Evolutionary conservation across 2,797 vertebrate species (phyloP), one percentile per base, ranked within the genome.

Genomic region (Urophycis tenuis): DNA sequence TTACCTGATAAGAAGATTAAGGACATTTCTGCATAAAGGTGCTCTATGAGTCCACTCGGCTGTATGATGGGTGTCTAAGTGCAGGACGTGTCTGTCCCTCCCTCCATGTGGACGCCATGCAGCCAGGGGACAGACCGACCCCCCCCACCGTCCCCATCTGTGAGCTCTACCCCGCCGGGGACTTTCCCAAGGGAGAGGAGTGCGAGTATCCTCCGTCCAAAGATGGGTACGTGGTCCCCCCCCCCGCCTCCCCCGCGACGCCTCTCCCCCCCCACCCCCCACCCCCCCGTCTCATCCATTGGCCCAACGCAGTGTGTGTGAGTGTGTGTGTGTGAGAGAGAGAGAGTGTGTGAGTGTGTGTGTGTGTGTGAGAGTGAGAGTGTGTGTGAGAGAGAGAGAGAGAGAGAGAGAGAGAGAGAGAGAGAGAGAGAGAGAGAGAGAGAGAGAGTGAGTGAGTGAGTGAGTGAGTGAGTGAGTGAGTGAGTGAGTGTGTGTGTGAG

Each of bases 141-240:
- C 98, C 90, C 90, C 98, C 98, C 83, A 96, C 97, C 84, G 91
- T 99, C 90, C 97, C 98, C 71, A 96, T 99, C 92, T 98, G 95
- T 90, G 97, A 99, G 81, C 95, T 99, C 5, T 98, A 95, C 94
- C 93, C 96, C 88, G 94, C 82, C 76, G 96, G 95, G 67, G 75
- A 96, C 77, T 99, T 94, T 89, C 94, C 95, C 4, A 98, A 96
- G 90, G 98, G 98, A 85, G 96, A 99, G 91, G 97, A 99, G 88
- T 98, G 97, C 84, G 97, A 99, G 90, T 99, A 99, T 87, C 96
- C 98, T 81, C 88, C 93, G 84, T 90, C 94, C 74, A 97, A 99
- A 93, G 97, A 99, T 88, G 98, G 98, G 97, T 99, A 92, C 77
- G 89, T 90, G 88, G 91, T 89, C 89, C 89, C 87, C 89, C 89